Percentiles rank a stretch among this genome's conserved stretches.
Conservation (phyloP, 2,888 invertebrate genomes). For the Agriopis leucophaearia region DNA sequence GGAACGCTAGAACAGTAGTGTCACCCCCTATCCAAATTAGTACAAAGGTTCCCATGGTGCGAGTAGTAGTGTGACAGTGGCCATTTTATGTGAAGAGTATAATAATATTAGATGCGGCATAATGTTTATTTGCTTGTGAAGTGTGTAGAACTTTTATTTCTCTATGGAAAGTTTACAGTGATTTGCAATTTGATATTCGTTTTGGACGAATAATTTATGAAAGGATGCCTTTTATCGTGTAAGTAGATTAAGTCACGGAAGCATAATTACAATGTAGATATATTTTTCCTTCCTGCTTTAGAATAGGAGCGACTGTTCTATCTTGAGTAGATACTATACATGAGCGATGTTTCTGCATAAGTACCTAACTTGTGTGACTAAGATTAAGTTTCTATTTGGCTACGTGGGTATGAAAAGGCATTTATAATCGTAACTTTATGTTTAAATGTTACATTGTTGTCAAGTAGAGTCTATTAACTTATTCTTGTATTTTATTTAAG, state of each 20-base stretch:
- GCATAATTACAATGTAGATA: slow-evolving; percentile 73
- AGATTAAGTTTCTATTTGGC: slow-evolving; percentile 70
- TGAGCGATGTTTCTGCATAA: slow-evolving; percentile 59
- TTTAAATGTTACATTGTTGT: slow-evolving; percentile 82
- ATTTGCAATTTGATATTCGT: slow-evolving; percentile 70
- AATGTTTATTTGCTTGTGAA: slow-evolving; percentile 74
- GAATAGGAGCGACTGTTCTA: slow-evolving; percentile 64
- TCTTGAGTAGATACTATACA: slow-evolving; percentile 60
- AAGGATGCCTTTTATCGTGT: slow-evolving; percentile 83
- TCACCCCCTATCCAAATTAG: slow-evolving; percentile 69
- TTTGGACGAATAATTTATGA: slow-evolving; percentile 74
- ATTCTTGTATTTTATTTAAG: slow-evolving; percentile 74
- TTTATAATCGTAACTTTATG: slow-evolving; percentile 74
- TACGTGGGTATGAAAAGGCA: slow-evolving; percentile 72
- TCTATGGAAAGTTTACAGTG: slow-evolving; percentile 66
- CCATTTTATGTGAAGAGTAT: slow-evolving; percentile 66
- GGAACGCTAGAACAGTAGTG: slow-evolving; percentile 57
- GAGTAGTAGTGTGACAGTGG: slow-evolving; percentile 62
- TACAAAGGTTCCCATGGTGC: slow-evolving; percentile 78
- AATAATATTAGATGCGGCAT: slow-evolving; percentile 67
- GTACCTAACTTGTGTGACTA: slow-evolving; percentile 49
- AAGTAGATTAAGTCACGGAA: slow-evolving; percentile 78
- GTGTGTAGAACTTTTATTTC: slow-evolving; percentile 71
- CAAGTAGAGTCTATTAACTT: slow-evolving; percentile 83
- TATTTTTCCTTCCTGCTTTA: slow-evolving; percentile 70